Conservation (phyloP, 2,888 invertebrate species). For the Pachycephus smyrnensis region DNA sequence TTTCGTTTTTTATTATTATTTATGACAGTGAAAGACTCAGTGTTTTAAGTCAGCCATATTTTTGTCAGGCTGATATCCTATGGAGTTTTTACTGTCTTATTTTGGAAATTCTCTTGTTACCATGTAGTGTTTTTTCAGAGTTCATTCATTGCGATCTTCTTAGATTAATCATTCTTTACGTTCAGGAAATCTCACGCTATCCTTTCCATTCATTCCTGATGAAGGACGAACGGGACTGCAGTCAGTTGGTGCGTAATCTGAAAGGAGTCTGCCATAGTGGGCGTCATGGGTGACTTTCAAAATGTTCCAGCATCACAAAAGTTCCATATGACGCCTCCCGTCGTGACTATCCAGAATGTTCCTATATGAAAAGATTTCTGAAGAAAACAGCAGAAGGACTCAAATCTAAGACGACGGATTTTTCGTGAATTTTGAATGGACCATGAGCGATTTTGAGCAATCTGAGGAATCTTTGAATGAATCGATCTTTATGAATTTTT, state of each 20-base stretch:
- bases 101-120: neutral
- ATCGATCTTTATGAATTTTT: too few species aligned
- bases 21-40: neutral
- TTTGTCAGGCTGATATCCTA: neutral
- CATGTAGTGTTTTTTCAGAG: neutral
- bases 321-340: constrained; percentile 13
- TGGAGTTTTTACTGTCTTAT: neutral
- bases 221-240: constrained; percentile 23
- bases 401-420: neutral
- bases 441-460: neutral
- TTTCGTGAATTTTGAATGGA: neutral
- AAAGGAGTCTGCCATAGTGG: constrained; percentile 10
- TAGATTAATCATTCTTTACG: constrained; percentile 19
- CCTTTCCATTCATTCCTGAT: constrained; percentile 23
- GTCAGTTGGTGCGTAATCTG: constrained; percentile 24
- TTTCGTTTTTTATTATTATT: neutral
- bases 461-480: too few species aligned
- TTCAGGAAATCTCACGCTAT: constrained; percentile 9
- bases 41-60: neutral
- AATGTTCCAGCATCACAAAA: constrained; percentile 8
- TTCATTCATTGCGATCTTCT: constrained; percentile 10
- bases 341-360: constrained; percentile 11
- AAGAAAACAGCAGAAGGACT: neutral
- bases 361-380: neutral
- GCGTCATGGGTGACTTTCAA: constrained; percentile 11